Evolutionary conservation across 2,888 invertebrate genomes (phyloP).

Genomic region (Eledona agricola): DNA sequence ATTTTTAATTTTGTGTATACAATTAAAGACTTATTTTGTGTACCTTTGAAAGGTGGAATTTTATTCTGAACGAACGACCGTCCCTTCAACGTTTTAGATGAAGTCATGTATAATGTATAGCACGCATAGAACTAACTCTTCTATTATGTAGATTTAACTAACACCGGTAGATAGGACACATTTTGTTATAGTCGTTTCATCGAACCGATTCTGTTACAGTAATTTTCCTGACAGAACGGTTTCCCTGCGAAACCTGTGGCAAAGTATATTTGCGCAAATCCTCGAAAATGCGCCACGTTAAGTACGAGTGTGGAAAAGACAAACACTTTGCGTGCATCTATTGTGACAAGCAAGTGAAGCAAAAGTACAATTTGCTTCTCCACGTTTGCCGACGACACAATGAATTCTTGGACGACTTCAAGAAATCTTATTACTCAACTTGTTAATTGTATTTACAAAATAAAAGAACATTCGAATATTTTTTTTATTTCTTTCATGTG

Average conservation of each 20-base stretch:
- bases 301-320: slow-evolving; percentile 69
- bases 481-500: slow-evolving; percentile 5
- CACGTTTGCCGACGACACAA: slow-evolving; percentile 37
- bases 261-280: slow-evolving; percentile 79
- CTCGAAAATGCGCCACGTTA: slow-evolving; percentile 74
- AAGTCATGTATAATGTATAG: not conserved
- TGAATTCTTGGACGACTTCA: slow-evolving; percentile 32
- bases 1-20: too few relatives aligned
- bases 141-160: too few relatives aligned
- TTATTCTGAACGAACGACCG: not conserved
- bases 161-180: slow-evolving; percentile 3
- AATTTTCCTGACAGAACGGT: slow-evolving; percentile 20
- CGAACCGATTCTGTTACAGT: slow-evolving; percentile 16
- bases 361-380: slow-evolving; percentile 43
- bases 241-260: slow-evolving; percentile 71
- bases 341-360: slow-evolving; percentile 39
- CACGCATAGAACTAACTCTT: not conserved
- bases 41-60: too few relatives aligned
- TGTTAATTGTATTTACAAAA: too few relatives aligned
- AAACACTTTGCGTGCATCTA: slow-evolving; percentile 44
- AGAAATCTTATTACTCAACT: slow-evolving; percentile 9
- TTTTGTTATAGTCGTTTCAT: slow-evolving; percentile 18
- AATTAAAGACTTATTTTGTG: too few relatives aligned
- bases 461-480: not conserved
- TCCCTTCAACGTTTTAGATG: not conserved